Percentiles rank a stretch among this genome's conserved stretches.
phyloP scores from a whole-genome alignment of 92 coral and sea anemone species.

The Parazoanthus darwini region DNA sequence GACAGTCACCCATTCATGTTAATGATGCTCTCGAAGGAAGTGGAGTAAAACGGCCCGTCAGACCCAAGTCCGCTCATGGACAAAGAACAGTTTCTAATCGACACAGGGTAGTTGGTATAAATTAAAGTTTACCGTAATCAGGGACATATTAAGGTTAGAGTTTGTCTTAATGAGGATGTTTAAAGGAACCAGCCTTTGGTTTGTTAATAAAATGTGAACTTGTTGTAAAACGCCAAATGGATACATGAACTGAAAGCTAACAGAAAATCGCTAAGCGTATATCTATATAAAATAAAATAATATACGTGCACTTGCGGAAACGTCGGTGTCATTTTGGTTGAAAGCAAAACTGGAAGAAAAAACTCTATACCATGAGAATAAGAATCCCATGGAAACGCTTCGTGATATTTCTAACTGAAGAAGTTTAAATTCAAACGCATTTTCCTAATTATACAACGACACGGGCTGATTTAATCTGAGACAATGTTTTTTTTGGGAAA shows the following conservation, averaged over 20 bases:
- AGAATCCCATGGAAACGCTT: not conserved
- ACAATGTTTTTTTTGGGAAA: not conserved
- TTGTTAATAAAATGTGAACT: not conserved
- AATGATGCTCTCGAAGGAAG: constrained; percentile 47
- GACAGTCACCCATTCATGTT: constrained; percentile 48
- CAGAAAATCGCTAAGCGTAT: not conserved
- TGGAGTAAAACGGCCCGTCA: constrained; percentile 38
- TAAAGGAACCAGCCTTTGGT: not conserved
- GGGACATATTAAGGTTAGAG: not conserved
- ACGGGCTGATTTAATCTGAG: not conserved
- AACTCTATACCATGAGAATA: not conserved
- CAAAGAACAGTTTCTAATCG: constrained; percentile 64
- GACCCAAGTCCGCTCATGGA: constrained; percentile 83
- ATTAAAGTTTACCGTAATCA: not conserved
- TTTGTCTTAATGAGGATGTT: not conserved
- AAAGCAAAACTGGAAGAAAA: not conserved
- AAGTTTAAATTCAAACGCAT: not conserved
- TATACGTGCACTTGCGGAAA: not conserved
- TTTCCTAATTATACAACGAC: not conserved
- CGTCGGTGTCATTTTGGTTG: not conserved
- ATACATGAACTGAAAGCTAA: not conserved
- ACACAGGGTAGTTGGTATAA: constrained; percentile 54
- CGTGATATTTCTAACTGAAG: not conserved
- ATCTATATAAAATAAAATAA: too few relatives aligned
- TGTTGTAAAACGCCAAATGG: not conserved